Base-by-base conservation (phyloP, 2,113 vertebrate species). In the Chascanopsetta lugubris region DNA sequence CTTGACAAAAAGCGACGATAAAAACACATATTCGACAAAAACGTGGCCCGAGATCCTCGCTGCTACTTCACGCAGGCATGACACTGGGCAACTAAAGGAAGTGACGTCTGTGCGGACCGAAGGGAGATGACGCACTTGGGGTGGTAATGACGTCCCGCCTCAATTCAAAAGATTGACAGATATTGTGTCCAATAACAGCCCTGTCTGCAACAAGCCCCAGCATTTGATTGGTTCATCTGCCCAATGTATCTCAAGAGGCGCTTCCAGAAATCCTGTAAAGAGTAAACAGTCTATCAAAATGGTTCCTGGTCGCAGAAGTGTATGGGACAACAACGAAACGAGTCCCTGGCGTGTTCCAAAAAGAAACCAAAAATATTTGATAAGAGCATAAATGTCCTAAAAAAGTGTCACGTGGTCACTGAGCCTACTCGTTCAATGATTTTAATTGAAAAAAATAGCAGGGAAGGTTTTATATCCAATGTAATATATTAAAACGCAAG, bases 61-160 rank as follows among this genome's bases (percentile, higher is more conserved):
- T 1, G 34, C n/a, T 42, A 36, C 24, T 17, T 51, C 22, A 50
- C 1, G 4, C 61, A 86, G 85, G 75, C 77, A 69, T 65, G 7
- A 59, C 43, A 8, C 5, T 36, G 8, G 72, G 1, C 9, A 6
- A 30, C 79, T 77, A 74, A 59, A 69, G 87, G 87, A 87, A 87
- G 10, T 86, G 85, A 86, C 87, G 85, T 0, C 12, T 26, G 11
- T 20, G 3, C 15, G 8, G 4, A 15, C 5, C 13, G 5, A 0
- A 2, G 3, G 1, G 0, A 5, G 6, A 3, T 30, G 0, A 13
- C 0, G 47, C 50, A 61, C 34, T 67, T 72, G 46, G 0, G 11
- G 21, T 40, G 0, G 0, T 11, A 5, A n/a, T n/a, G 7, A 45
- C 11, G 6, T 0, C 32, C 74, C 50, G 11, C 71, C 79, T 40